Evolutionary conservation across 2,888 invertebrate species (phyloP).

Genomic region (Tinea trinotella): DNA sequence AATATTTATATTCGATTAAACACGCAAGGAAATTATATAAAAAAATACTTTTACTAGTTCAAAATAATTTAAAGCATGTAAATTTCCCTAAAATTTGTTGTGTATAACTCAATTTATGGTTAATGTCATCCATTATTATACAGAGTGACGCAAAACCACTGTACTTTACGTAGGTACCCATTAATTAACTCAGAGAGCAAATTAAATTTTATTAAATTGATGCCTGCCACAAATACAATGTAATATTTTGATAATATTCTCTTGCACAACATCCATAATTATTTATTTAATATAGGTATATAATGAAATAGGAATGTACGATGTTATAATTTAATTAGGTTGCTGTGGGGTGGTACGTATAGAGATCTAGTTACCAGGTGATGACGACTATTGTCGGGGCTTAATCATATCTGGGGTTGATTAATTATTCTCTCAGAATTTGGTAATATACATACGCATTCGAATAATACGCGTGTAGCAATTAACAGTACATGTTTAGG

Average conservation of each 20-base stretch:
- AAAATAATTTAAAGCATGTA: too few relatives aligned
- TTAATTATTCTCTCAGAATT: constrained; percentile 52
- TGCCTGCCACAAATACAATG: too few relatives aligned
- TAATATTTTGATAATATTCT: background rate
- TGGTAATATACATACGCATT: background rate
- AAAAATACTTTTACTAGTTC: too few relatives aligned
- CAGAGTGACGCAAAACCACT: too few relatives aligned
- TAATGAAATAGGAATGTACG: constrained; percentile 12
- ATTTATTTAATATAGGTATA: background rate
- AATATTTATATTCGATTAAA: too few relatives aligned
- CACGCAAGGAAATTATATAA: too few relatives aligned
- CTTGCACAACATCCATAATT: background rate
- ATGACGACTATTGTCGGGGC: constrained; percentile 57
- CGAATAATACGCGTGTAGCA: background rate
- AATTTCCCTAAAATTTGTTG: too few relatives aligned
- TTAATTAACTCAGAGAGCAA: too few relatives aligned
- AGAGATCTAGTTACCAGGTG: constrained; percentile 11
- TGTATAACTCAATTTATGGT: too few relatives aligned
- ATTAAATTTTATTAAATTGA: too few relatives aligned
- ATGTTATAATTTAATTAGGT: constrained; percentile 1
- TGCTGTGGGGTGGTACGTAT: background rate
- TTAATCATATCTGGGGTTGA: constrained; percentile 57
- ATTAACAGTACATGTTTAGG: background rate
- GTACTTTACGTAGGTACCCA: too few relatives aligned
- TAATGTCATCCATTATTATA: too few relatives aligned